These are phyloP conservation scores for Parelbella ahira DNA, from an alignment of 2,888 invertebrate genomes.

Conservation along the genomic window DNA sequence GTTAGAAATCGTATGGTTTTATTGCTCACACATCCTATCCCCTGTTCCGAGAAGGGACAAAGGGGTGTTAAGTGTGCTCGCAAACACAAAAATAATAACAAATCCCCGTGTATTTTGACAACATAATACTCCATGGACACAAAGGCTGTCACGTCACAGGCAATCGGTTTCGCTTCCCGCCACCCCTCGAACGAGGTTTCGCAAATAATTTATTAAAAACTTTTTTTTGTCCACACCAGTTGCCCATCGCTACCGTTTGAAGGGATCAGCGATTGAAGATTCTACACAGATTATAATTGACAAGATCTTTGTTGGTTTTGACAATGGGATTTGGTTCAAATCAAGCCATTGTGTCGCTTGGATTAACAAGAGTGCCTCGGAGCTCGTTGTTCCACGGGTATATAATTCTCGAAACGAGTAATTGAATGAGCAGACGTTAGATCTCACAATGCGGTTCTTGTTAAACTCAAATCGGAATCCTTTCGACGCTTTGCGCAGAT, in stretches of 20 bases:
- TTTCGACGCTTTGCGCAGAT: constrained; percentile 53
- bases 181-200: constrained; percentile 74
- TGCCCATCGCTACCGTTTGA: constrained; percentile 68
- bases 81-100: constrained; percentile 80
- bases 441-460: constrained; percentile 53
- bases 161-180: constrained; percentile 76
- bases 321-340: constrained; percentile 70
- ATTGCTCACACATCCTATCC: constrained; percentile 66
- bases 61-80: constrained; percentile 77
- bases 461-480: constrained; percentile 58
- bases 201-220: constrained; percentile 74
- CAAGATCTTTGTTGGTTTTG: constrained; percentile 74
- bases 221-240: constrained; percentile 43
- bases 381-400: constrained; percentile 44
- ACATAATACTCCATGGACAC: constrained; percentile 77
- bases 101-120: constrained; percentile 80
- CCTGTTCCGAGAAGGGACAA: constrained; percentile 71
- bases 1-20: constrained; percentile 53
- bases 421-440: constrained; percentile 50
- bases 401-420: constrained; percentile 54
- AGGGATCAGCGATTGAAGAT: constrained; percentile 63
- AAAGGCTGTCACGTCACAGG: constrained; percentile 75
- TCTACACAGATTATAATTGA: constrained; percentile 76
- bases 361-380: constrained; percentile 63
- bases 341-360: constrained; percentile 58